Conservation (phyloP, 2,888 invertebrate genomes). For the Parthenolecanium corni region DNA sequence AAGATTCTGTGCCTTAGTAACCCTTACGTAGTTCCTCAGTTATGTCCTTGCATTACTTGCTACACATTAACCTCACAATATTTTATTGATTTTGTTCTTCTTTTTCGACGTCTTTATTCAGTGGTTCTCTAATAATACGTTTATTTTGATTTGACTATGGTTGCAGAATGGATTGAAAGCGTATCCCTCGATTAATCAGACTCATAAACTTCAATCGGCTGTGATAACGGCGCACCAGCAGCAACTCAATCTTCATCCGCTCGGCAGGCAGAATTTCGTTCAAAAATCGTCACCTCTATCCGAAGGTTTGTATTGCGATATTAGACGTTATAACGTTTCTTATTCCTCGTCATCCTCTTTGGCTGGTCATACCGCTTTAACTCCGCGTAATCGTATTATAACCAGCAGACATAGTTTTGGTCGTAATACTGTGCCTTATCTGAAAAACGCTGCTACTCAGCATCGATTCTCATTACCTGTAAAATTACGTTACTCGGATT, state of each 20-base stretch:
- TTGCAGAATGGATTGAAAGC: slow-evolving; percentile 16
- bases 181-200: background rate
- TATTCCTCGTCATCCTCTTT: background rate
- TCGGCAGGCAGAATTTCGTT: background rate
- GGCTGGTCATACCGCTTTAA: background rate
- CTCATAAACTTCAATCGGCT: background rate
- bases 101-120: too few relatives aligned
- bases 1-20: too few relatives aligned
- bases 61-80: too few relatives aligned
- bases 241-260: background rate
- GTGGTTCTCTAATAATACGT: too few relatives aligned
- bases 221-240: slow-evolving; percentile 10
- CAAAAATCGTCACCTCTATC: slow-evolving; percentile 4
- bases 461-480: slow-evolving; percentile 4
- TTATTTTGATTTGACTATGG: background rate
- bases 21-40: too few relatives aligned
- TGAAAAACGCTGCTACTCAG: background rate
- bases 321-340: background rate
- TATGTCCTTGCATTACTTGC: too few relatives aligned
- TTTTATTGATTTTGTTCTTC: too few relatives aligned
- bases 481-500: slow-evolving; percentile 1
- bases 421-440: slow-evolving; percentile 2
- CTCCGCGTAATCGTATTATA: background rate
- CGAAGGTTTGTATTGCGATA: slow-evolving; percentile 8
- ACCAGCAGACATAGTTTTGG: background rate